Evolutionary conservation across 2,797 vertebrate species (phyloP).

Genomic region (Acridotheres tristis): DNA sequence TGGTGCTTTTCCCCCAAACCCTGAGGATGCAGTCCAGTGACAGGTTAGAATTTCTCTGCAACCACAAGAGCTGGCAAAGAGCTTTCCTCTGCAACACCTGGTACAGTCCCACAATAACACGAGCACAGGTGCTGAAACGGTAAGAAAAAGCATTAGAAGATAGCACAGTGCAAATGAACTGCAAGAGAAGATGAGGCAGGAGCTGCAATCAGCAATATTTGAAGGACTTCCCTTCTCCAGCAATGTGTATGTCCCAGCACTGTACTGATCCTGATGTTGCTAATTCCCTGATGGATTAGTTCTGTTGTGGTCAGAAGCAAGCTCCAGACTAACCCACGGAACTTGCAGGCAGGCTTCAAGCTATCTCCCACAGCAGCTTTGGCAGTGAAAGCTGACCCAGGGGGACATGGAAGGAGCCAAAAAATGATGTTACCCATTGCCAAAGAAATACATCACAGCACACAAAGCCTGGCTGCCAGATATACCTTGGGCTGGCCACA

Average conservation of each 20-base stretch:
- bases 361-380: slow-evolving; percentile 18
- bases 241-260: background rate
- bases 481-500: slow-evolving; percentile 63
- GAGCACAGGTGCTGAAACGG: background rate
- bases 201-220: background rate
- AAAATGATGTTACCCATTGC: background rate
- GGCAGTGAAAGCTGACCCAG: slow-evolving; percentile 28
- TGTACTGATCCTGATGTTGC: background rate
- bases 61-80: background rate
- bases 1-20: background rate
- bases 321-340: slow-evolving; percentile 52
- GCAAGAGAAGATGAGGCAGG: background rate
- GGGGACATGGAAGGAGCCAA: background rate
- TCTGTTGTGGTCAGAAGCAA: slow-evolving; percentile 49
- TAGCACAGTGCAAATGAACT: background rate
- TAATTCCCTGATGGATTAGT: slow-evolving; percentile 42
- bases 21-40: background rate
- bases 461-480: slow-evolving; percentile 63
- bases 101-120: background rate
- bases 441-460: slow-evolving; percentile 41
- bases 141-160: background rate
- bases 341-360: slow-evolving; percentile 40
- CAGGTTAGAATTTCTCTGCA: background rate
- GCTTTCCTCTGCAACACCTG: background rate
- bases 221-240: background rate